phyloP scores from a whole-genome alignment of 2,797 vertebrate species.

The Yasuhikotakia modesta region DNA sequence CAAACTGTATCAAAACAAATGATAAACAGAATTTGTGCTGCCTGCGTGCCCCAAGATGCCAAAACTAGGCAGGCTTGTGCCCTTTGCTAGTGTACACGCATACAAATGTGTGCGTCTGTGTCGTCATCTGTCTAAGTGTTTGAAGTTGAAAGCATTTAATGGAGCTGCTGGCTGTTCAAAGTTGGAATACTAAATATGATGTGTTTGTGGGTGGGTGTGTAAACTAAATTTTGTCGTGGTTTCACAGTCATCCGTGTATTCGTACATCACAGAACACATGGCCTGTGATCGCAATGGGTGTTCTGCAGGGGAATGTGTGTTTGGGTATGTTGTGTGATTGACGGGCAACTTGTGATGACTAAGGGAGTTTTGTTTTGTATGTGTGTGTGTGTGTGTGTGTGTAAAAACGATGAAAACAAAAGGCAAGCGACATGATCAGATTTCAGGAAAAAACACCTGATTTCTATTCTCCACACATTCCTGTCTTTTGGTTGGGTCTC shows the following conservation, averaged over 20 bases:
- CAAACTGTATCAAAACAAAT: slow-evolving; percentile 38
- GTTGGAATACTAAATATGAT: slow-evolving; percentile 26
- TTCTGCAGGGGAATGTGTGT: slow-evolving; percentile 39
- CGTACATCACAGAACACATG: slow-evolving; percentile 44
- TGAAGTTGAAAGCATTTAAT: slow-evolving; percentile 43
- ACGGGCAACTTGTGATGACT: slow-evolving; percentile 25
- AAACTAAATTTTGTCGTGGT: not conserved
- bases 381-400: slow-evolving; percentile 31
- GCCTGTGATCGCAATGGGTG: slow-evolving; percentile 57
- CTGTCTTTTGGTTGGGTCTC: slow-evolving; percentile 44
- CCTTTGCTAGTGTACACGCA: slow-evolving; percentile 50
- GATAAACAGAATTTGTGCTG: slow-evolving; percentile 44
- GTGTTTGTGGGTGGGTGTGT: slow-evolving; percentile 25
- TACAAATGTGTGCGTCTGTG: slow-evolving; percentile 33
- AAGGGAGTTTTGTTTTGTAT: slow-evolving; percentile 22
- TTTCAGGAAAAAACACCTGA: slow-evolving; percentile 58
- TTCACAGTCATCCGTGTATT: slow-evolving; percentile 37
- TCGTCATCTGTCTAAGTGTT: not conserved
- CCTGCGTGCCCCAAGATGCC: slow-evolving; percentile 24
- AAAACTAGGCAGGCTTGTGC: slow-evolving; percentile 51
- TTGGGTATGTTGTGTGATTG: slow-evolving; percentile 14
- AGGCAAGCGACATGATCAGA: slow-evolving; percentile 39
- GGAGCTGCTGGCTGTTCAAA: slow-evolving; percentile 32
- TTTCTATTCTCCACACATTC: slow-evolving; percentile 63
- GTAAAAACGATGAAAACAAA: slow-evolving; percentile 48